Evolutionary conservation across 2,888 invertebrate species (phyloP), one percentile per base, ranked within the genome.

Genomic region (Brachypterus glaber): DNA sequence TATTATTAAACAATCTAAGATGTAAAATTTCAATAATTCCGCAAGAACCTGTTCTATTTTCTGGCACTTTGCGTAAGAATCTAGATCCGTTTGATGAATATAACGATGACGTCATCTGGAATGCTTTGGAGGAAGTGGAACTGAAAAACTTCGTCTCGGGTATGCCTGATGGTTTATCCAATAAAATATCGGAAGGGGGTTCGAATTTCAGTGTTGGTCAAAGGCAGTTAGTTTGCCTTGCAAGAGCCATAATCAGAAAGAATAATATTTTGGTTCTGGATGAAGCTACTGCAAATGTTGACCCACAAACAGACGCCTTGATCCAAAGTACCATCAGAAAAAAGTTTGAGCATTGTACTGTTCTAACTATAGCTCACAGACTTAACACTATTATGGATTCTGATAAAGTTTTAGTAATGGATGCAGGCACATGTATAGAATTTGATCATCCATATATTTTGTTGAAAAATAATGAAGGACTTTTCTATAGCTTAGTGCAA

Each of bases 1-100:
- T 93, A 41, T 84, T 85, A 0, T 66, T 87, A 16, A 77, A 80
- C 51, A 75, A 80, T 58, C 70, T 88, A 11, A 74, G 88, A 35
- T 77, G 80, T 15, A 79, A 76, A 56, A 73, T 88, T 45, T 83
- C 87, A 4, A 87, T 88, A 54, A 88, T 88, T 31, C 87, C 88
- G 0, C 88, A 88, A 62, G 86, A 87, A 55, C 87, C 88, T 0
- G 82, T 87, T 36, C 66, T 88, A 34, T 87, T 93, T 67, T 82
- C 85, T 0, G 91, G 89, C 29, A 81, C 86, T 2, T 72, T 93
- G 69, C 70, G 91, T 2, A 81, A 81, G 56, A 93, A 93, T 67
- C 70, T 93, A 39, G 92, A 92, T 68, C 92, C 91, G 1, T 91
- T 91, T 62, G 77, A 82, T 45, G 79, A 82, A 53, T 83, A 82